Base-by-base conservation (phyloP, 2,113 vertebrate species). In the Scomber colias region DNA sequence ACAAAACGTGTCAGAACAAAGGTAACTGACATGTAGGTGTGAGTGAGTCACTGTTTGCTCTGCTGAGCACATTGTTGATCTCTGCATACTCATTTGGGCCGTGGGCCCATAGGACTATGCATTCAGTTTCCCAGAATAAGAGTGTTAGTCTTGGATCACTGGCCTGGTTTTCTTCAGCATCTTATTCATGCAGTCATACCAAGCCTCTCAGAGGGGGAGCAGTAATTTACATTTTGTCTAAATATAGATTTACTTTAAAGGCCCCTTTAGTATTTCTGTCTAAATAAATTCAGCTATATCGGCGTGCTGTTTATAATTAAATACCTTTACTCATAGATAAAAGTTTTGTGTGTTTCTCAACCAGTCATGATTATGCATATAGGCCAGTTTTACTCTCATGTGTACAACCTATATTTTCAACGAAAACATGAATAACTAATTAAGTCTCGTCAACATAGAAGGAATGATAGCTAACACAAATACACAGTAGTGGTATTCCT, bases 1-100 rank as follows among this genome's bases (percentile, higher is more conserved):
- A 31, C 14, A 27, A 40, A 50, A 64, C 24, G 4, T 60, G 76
- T 81, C 30, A 17, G 72, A 51, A 30, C 11, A 48, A 66, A 83
- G 80, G 71, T 68, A 75, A 71, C 81, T 57, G 45, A 84, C 80
- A 73, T 21, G 78, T 75, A 70, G 75, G 81, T 27, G 79, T 56
- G 53, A 5, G 55, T 81, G 85, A 90, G 54, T 86, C 90, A 82
- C 51, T 0, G 62, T 83, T 86, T 65, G 71, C 27, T 81, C 66
- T 61, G 56, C 15, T 61, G 49, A 71, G 13, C 53, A 51, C 56
- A 50, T 40, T 71, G 80, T 68, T 71, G 68, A 80, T 81, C 76
- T 5, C 17, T 68, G 80, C 53, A 40, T 46, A 14, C 15, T 75
- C 64, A 63, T 78, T 86, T 83, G 71, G 46, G 81, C 14, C 13